These are phyloP conservation scores for Protobothrops mucrosquamatus DNA, from an alignment of 2,113 vertebrate species.

Conservation along the genomic window DNA sequence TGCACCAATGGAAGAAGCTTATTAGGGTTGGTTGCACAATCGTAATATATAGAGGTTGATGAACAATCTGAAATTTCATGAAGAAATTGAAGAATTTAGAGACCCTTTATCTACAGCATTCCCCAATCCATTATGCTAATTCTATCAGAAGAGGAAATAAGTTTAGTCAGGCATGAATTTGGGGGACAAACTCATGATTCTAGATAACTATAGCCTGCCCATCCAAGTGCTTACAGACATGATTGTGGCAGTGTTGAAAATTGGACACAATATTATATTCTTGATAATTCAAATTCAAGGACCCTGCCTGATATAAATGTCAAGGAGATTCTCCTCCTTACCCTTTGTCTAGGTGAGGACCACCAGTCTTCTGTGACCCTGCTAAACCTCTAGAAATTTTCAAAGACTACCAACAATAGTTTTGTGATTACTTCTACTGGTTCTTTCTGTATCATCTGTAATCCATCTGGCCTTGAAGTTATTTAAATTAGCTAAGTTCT, in stretches of 20 bases:
- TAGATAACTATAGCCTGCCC: background rate
- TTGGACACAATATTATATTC: background rate
- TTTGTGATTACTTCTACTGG: background rate
- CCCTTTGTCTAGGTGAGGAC: background rate
- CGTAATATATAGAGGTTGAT: background rate
- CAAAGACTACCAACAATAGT: background rate
- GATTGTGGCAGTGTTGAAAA: background rate
- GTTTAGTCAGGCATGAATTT: background rate
- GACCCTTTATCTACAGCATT: background rate
- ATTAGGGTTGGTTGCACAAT: too few species aligned
- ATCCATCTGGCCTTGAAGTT: background rate
- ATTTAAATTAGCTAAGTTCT: background rate
- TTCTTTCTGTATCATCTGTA: background rate
- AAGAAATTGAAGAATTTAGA: background rate
- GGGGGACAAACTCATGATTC: background rate
- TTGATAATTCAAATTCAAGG: background rate
- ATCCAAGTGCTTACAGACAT: background rate
- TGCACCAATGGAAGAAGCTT: too few species aligned
- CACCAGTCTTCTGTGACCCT: background rate
- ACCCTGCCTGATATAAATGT: background rate
- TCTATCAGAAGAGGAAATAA: background rate
- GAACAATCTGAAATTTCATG: background rate
- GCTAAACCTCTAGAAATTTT: background rate
- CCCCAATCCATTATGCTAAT: background rate
- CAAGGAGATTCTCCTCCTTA: background rate